Evolutionary conservation across 1,140 invertebrate species (phyloP).

Genomic region (Mesaphorura yosii): DNA sequence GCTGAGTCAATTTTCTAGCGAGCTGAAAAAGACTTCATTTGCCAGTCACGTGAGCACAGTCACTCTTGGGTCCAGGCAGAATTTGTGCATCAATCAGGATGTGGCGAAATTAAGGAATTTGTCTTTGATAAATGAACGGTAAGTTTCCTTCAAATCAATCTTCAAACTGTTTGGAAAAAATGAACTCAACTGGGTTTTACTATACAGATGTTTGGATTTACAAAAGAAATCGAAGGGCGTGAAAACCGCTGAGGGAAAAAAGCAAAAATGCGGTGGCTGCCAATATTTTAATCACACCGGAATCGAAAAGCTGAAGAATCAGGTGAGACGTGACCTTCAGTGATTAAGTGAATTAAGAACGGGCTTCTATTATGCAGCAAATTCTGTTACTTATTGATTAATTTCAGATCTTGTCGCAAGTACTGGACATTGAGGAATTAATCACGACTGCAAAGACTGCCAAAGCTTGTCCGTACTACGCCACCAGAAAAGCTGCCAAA

Average conservation of each 20-base stretch:
- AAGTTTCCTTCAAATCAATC: constrained; percentile 24
- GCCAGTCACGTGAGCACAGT: constrained; percentile 58
- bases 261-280: constrained; percentile 45
- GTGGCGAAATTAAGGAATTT: constrained; percentile 64
- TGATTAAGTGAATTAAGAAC: constrained; percentile 10
- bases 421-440: constrained; percentile 82
- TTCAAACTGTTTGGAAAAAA: constrained; percentile 10
- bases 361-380: constrained; percentile 7
- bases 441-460: constrained; percentile 51
- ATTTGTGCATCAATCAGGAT: constrained; percentile 77
- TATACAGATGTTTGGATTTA: constrained; percentile 66
- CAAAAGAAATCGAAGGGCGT: constrained; percentile 56
- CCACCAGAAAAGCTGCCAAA: constrained; percentile 60
- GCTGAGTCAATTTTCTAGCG: constrained; percentile 81
- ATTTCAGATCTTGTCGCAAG: constrained; percentile 49
- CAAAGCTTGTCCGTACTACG: constrained; percentile 84
- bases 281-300: constrained; percentile 53
- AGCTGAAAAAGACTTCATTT: constrained; percentile 76
- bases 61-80: constrained; percentile 79
- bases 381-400: not conserved
- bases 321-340: constrained; percentile 22
- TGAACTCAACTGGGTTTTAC: too few relatives aligned
- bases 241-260: constrained; percentile 49
- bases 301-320: constrained; percentile 46
- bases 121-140: constrained; percentile 81